Evolutionary conservation across 2,888 invertebrate genomes (phyloP).

Genomic region (Dorcus hopei): DNA sequence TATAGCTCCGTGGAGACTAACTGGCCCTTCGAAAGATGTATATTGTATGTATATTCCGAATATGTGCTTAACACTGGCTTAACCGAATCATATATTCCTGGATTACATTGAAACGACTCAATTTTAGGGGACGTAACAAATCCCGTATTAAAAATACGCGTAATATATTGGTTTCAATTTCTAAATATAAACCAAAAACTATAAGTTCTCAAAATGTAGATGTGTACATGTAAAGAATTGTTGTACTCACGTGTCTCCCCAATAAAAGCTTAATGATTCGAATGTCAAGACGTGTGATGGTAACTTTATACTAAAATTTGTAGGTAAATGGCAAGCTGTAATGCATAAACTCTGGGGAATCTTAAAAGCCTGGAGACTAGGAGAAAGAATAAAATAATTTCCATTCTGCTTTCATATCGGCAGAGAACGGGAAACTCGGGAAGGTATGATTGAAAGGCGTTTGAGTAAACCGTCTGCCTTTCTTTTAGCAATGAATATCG

Average conservation of each 20-base stretch:
- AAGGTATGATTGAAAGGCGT: slow-evolving; percentile 18
- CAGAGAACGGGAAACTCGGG: slow-evolving; percentile 9
- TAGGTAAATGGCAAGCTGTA: slow-evolving; percentile 27
- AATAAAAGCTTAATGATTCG: too few relatives aligned
- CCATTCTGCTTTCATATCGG: slow-evolving; percentile 29
- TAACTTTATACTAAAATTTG: background rate
- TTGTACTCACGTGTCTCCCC: too few relatives aligned
- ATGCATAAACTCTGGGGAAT: slow-evolving; percentile 28
- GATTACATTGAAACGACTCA: slow-evolving; percentile 27
- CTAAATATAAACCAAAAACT: too few relatives aligned
- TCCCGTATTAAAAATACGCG: too few relatives aligned
- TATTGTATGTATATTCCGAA: slow-evolving; percentile 32
- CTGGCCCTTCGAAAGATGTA: slow-evolving; percentile 35
- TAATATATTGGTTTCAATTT: too few relatives aligned
- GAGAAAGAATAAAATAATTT: slow-evolving; percentile 34
- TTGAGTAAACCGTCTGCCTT: slow-evolving; percentile 8
- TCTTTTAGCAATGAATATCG: background rate
- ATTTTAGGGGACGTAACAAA: background rate
- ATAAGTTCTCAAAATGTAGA: too few relatives aligned
- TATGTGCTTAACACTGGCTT: slow-evolving; percentile 30
- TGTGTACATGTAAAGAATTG: too few relatives aligned
- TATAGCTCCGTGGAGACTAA: slow-evolving; percentile 32
- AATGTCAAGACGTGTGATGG: too few relatives aligned
- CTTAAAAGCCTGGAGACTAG: slow-evolving; percentile 32
- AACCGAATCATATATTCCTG: slow-evolving; percentile 33